Conservation (phyloP, 1,140 invertebrate species). For the Leptopilina boulardi region DNA sequence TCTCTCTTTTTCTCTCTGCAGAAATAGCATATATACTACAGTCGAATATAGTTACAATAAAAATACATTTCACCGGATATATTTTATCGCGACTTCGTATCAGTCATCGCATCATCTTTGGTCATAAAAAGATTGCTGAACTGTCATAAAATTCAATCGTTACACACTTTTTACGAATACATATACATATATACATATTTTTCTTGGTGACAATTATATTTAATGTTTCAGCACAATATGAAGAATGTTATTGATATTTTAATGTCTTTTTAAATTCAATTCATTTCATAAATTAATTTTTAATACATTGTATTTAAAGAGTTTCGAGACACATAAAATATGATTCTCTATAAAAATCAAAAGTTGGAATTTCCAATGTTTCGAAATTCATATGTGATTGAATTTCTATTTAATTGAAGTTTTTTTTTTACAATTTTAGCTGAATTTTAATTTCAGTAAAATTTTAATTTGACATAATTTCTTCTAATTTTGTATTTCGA, state of each 20-base stretch:
- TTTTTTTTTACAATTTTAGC: too few relatives aligned
- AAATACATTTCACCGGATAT: conserved; percentile 18
- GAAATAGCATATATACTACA: not conserved
- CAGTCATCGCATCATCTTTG: conserved; percentile 4
- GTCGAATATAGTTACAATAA: not conserved
- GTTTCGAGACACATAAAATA: too few relatives aligned
- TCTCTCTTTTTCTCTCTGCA: not conserved
- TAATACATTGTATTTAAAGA: too few relatives aligned
- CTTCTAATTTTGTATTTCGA: not conserved
- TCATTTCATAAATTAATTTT: too few relatives aligned
- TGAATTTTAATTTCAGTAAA: too few relatives aligned
- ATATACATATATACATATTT: not conserved
- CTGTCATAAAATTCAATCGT: conserved; percentile 9
- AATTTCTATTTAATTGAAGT: too few relatives aligned
- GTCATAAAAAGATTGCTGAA: conserved; percentile 24
- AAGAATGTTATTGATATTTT: not conserved
- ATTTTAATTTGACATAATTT: not conserved
- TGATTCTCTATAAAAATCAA: too few relatives aligned
- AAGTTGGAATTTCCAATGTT: too few relatives aligned
- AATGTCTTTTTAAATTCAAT: not conserved
- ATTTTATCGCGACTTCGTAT: conserved; percentile 13
- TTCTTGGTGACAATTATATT: not conserved
- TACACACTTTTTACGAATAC: not conserved
- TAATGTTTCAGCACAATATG: not conserved
- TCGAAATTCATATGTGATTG: too few relatives aligned